phyloP scores from a whole-genome alignment of 2,113 vertebrate species.

The Perccottus glenii region DNA sequence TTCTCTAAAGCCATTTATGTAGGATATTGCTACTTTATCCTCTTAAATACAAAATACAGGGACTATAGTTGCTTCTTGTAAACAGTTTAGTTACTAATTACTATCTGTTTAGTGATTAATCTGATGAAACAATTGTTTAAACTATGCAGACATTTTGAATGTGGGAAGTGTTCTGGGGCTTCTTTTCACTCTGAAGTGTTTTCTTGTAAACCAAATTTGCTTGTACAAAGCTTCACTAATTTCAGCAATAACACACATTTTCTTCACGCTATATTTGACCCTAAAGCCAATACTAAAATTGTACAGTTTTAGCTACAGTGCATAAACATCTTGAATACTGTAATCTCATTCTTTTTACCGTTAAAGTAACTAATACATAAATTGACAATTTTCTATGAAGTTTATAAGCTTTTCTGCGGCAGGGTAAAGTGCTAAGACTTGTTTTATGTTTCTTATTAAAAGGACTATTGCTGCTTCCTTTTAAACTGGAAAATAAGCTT shows the following conservation, averaged over 20 bases:
- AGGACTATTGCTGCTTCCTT: constrained; percentile 65
- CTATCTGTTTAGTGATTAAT: constrained; percentile 32
- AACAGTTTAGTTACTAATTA: constrained; percentile 12
- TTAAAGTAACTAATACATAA: constrained; percentile 30
- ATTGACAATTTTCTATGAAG: constrained; percentile 56
- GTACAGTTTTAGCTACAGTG: constrained; percentile 48
- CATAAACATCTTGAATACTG: constrained; percentile 42
- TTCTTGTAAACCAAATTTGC: constrained; percentile 63
- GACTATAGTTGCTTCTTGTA: constrained; percentile 14
- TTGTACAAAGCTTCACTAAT: constrained; percentile 52
- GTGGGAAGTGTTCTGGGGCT: constrained; percentile 59
- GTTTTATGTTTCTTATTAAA: constrained; percentile 61
- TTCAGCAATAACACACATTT: constrained; percentile 56
- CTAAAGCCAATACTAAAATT: constrained; percentile 54
- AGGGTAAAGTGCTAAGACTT: constrained; percentile 70
- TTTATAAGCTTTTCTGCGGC: constrained; percentile 63
- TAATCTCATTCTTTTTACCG: constrained; percentile 37
- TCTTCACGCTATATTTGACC: constrained; percentile 27
- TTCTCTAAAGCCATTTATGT: constrained; percentile 29
- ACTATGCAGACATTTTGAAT: constrained; percentile 81
- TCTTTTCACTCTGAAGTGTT: constrained; percentile 45
- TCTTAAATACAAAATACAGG: constrained; percentile 35
- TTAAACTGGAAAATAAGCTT: constrained; percentile 68
- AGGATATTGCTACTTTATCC: not conserved
- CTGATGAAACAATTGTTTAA: constrained; percentile 56